These are phyloP conservation scores for Sebastes variabilis DNA, from an alignment of 2,797 vertebrate species.

Conservation along the genomic window DNA sequence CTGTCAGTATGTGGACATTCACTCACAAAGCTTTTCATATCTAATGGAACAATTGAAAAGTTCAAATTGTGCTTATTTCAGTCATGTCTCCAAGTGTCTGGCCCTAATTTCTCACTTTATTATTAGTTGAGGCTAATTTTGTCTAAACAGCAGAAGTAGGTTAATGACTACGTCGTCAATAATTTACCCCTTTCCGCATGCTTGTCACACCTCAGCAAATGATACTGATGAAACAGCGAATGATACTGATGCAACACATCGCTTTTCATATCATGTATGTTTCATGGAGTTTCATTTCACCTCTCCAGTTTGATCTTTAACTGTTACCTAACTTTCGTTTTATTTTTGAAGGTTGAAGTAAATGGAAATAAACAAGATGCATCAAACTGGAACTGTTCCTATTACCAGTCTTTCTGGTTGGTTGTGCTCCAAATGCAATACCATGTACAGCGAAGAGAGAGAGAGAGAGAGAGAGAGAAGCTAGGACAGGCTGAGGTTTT, in stretches of 20 bases:
- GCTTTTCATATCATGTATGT: neutral
- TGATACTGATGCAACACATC: neutral
- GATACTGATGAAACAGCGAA: neutral
- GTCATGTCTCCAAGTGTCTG: slow-evolving; percentile 55
- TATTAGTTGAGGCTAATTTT: slow-evolving; percentile 63
- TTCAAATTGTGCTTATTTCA: slow-evolving; percentile 41
- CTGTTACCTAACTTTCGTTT: neutral
- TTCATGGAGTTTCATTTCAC: slow-evolving; percentile 4
- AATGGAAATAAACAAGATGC: slow-evolving; percentile 43
- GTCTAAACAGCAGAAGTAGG: slow-evolving; percentile 65
- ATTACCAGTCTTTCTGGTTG: slow-evolving; percentile 35
- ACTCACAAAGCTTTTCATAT: neutral
- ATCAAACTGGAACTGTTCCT: slow-evolving; percentile 48
- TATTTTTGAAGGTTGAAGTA: slow-evolving; percentile 41
- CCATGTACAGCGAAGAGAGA: slow-evolving; percentile 21
- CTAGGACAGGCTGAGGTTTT: slow-evolving; percentile 47
- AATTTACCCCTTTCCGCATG: slow-evolving; percentile 48
- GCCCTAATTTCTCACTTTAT: slow-evolving; percentile 56
- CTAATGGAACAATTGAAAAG: neutral
- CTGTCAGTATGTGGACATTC: neutral
- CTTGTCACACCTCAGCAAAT: neutral
- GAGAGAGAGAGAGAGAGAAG: neutral
- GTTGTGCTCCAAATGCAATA: slow-evolving; percentile 41
- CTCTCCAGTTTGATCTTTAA: neutral
- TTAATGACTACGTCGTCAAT: slow-evolving; percentile 68